phyloP scores from a whole-genome alignment of 2,797 vertebrate species.

The Sciurus vulgaris region DNA sequence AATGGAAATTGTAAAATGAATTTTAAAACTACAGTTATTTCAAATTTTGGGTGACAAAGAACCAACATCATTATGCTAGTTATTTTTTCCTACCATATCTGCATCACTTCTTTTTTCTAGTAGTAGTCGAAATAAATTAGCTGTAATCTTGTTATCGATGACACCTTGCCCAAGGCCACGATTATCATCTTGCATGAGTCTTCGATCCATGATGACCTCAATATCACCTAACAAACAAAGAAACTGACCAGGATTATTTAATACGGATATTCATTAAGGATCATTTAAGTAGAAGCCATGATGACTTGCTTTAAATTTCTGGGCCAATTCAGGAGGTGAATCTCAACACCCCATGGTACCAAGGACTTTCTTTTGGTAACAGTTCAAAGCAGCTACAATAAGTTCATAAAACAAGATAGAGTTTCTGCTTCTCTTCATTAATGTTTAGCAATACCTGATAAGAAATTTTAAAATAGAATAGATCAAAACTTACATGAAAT shows the following conservation, averaged over 20 bases:
- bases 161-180: conserved; percentile 96
- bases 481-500: not conserved
- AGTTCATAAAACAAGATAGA: not conserved
- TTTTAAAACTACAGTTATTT: not conserved
- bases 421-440: conserved; percentile 24
- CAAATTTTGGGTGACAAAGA: conserved; percentile 54
- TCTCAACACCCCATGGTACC: not conserved
- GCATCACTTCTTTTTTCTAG: conserved; percentile 90
- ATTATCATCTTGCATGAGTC: conserved; percentile 97
- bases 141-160: conserved; percentile 95
- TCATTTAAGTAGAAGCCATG: not conserved
- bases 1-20: not conserved
- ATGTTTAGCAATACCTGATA: not conserved
- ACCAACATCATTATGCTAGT: not conserved
- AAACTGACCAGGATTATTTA: conserved; percentile 27
- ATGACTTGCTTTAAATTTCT: not conserved
- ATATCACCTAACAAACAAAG: conserved; percentile 91
- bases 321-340: not conserved
- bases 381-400: not conserved
- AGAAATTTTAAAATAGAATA: not conserved
- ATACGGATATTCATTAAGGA: not conserved
- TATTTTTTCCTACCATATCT: conserved; percentile 87
- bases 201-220: conserved; percentile 96
- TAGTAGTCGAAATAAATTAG: conserved; percentile 92
- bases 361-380: not conserved